Conservation (phyloP, 2,113 vertebrate genomes). For the Rutilus rutilus region DNA sequence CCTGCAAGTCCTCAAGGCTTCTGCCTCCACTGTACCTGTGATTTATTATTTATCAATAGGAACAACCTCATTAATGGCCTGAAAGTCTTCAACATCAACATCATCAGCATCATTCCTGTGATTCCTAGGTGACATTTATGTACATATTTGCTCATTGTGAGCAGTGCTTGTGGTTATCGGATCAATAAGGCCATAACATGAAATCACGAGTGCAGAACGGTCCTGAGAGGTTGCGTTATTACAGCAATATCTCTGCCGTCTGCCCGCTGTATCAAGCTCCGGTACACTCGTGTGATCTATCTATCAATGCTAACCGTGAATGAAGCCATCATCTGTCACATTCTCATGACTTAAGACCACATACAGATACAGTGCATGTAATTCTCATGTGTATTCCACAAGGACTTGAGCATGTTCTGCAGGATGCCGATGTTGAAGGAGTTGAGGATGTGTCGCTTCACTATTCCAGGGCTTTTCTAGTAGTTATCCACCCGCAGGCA, state of each 20-base stretch:
- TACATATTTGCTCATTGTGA: slow-evolving; percentile 54
- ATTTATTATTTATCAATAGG: slow-evolving; percentile 49
- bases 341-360: slow-evolving; percentile 14
- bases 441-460: not conserved
- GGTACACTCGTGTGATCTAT: slow-evolving; percentile 45
- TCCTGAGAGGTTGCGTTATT: slow-evolving; percentile 19
- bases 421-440: not conserved
- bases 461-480: not conserved
- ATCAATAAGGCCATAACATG: slow-evolving; percentile 54
- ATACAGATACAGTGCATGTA: not conserved
- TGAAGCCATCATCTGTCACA: slow-evolving; percentile 24
- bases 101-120: slow-evolving; percentile 39
- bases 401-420: not conserved
- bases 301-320: slow-evolving; percentile 20
- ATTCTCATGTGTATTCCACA: slow-evolving; percentile 34
- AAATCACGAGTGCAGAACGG: slow-evolving; percentile 43
- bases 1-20: not conserved
- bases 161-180: slow-evolving; percentile 41
- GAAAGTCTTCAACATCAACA: slow-evolving; percentile 1
- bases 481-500: slow-evolving; percentile 12
- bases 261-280: slow-evolving; percentile 13
- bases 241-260: slow-evolving; percentile 22
- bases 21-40: not conserved
- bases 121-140: slow-evolving; percentile 56
- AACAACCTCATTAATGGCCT: slow-evolving; percentile 39